Conservation (phyloP, 2,113 vertebrate species). For the Cyanocitta stelleri region DNA sequence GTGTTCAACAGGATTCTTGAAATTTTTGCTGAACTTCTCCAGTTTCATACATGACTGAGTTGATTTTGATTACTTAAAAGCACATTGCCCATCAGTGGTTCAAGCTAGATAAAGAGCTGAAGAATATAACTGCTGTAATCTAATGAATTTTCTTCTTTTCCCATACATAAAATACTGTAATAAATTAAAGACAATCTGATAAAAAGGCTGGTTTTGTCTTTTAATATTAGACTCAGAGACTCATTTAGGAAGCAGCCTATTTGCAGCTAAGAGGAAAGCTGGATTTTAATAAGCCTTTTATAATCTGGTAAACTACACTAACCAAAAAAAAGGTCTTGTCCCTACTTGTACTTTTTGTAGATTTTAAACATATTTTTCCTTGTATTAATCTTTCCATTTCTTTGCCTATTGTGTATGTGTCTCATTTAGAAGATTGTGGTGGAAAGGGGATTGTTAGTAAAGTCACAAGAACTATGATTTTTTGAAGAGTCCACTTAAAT, state of each 20-base stretch:
- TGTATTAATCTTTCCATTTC: not conserved
- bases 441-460: not conserved
- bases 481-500: not conserved
- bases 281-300: not conserved
- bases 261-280: not conserved
- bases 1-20: not conserved
- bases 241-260: not conserved
- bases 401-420: not conserved
- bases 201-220: not conserved
- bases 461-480: not conserved
- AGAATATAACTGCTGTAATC: not conserved
- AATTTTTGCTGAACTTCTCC: not conserved
- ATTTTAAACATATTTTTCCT: not conserved
- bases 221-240: not conserved
- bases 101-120: not conserved
- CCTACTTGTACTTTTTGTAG: not conserved
- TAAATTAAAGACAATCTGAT: not conserved
- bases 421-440: not conserved
- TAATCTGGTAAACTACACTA: not conserved
- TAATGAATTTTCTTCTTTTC: not conserved
- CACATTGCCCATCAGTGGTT: not conserved
- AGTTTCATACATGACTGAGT: not conserved
- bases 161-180: not conserved
- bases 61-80: not conserved
- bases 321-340: not conserved